Evolutionary conservation across 2,888 invertebrate species (phyloP).

Genomic region (Volucella bombylans): DNA sequence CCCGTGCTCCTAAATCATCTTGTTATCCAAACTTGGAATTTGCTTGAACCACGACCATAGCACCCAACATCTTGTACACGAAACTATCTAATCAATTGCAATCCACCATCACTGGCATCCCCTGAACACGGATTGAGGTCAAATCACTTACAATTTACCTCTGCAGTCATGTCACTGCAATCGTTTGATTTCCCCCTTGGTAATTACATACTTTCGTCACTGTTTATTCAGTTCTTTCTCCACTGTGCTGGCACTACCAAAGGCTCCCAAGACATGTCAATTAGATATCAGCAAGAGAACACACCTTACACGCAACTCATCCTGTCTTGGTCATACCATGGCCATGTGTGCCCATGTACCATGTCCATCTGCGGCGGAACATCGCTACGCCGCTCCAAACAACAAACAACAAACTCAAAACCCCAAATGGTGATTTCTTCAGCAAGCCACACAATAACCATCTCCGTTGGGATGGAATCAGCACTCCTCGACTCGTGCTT

Average conservation of each 20-base stretch:
- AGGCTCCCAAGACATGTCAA: conserved; percentile 31
- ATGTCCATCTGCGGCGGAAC: conserved; percentile 32
- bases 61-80: too few species aligned
- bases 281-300: conserved; percentile 44
- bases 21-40: too few species aligned
- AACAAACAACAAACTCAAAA: conserved; percentile 7
- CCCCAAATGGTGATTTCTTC: conserved; percentile 19
- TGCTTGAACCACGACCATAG: too few species aligned
- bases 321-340: conserved; percentile 33
- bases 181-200: neutral
- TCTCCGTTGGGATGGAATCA: conserved; percentile 44
- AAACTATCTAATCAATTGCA: too few species aligned
- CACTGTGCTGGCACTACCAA: neutral
- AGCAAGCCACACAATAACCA: conserved; percentile 36
- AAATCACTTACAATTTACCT: neutral
- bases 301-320: conserved; percentile 5
- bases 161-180: neutral
- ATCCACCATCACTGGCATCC: too few species aligned
- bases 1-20: too few species aligned
- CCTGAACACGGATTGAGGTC: neutral
- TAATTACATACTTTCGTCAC: conserved; percentile 8
- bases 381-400: neutral
- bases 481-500: conserved; percentile 14
- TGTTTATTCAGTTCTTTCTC: conserved; percentile 14
- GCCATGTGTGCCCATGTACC: conserved; percentile 49